Evolutionary conservation across 2,113 vertebrate genomes (phyloP).

Genomic region (Eptatretus burgeri): DNA sequence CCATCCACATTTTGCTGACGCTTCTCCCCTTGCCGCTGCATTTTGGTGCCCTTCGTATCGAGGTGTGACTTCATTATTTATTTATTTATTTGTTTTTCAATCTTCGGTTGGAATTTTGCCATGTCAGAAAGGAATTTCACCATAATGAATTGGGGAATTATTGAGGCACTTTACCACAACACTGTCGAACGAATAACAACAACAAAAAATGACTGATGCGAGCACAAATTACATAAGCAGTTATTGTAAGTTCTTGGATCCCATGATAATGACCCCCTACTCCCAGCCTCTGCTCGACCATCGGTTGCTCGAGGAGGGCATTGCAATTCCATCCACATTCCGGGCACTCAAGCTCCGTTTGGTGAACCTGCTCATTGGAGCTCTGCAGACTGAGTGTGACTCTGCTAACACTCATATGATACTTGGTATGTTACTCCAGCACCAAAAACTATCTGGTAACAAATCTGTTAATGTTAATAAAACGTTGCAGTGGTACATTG

Average conservation of each 20-base stretch:
- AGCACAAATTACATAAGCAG: constrained; percentile 10
- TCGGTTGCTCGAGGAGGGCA: constrained; percentile 1
- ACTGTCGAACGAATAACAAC: constrained; percentile 4
- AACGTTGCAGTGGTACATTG: too few relatives aligned
- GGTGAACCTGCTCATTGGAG: constrained; percentile 76
- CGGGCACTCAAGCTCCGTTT: constrained; percentile 62
- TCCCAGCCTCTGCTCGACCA: constrained; percentile 2
- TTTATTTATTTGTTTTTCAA: too few relatives aligned
- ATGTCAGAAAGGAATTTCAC: too few relatives aligned
- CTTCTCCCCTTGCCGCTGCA: constrained; percentile 77
- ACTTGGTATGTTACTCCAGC: constrained; percentile 27
- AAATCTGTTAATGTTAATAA: too few relatives aligned
- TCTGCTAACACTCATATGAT: constrained; percentile 87
- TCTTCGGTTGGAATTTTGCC: too few relatives aligned
- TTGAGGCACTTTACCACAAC: neutral
- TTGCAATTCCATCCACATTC: constrained; percentile 38
- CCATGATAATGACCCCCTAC: neutral
- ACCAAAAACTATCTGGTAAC: too few relatives aligned
- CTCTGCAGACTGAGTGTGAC: constrained; percentile 72
- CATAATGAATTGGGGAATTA: too few relatives aligned
- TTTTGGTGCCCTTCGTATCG: constrained; percentile 68
- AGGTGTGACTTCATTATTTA: constrained; percentile 28
- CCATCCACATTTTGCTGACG: constrained; percentile 65
- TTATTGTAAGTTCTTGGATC: constrained; percentile 28
- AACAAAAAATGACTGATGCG: neutral